Evolutionary conservation across 2,113 vertebrate genomes (phyloP).

Genomic region (Apodemus speciosus): DNA sequence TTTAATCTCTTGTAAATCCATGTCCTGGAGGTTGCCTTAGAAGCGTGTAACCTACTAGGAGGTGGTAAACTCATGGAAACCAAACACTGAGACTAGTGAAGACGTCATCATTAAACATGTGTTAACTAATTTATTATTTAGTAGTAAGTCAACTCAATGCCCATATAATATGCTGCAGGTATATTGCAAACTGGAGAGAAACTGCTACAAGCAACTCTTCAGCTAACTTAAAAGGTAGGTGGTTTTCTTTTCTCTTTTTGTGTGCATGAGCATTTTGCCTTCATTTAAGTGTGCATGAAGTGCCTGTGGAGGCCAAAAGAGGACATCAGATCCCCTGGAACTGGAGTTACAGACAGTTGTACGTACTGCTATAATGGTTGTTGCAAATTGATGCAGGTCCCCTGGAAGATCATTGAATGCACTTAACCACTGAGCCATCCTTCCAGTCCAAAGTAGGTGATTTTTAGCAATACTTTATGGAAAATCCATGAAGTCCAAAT

Average conservation of each 20-base stretch:
- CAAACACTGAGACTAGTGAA: background rate
- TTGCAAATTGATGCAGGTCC: background rate
- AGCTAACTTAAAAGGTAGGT: conserved; percentile 78
- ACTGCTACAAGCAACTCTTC: conserved; percentile 85
- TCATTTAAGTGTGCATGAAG: background rate
- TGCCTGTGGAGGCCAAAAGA: background rate
- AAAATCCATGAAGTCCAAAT: conserved; percentile 29
- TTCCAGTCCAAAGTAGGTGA: conserved; percentile 69
- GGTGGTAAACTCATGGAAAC: background rate
- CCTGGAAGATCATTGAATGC: background rate
- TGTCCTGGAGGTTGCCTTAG: background rate
- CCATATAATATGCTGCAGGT: conserved; percentile 79
- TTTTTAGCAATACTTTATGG: conserved; percentile 16
- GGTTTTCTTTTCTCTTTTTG: background rate
- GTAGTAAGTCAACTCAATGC: conserved; percentile 48
- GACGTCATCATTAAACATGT: background rate
- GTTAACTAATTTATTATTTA: conserved; percentile 29
- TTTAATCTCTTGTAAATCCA: background rate
- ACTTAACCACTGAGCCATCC: no score
- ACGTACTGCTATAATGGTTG: background rate
- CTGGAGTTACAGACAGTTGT: background rate
- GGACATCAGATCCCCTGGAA: background rate
- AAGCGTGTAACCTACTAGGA: background rate
- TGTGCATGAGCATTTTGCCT: background rate
- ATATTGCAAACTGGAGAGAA: conserved; percentile 84